Evolutionary conservation across 2,113 vertebrate genomes (phyloP).

Genomic region (Argyrosomus japonicus): DNA sequence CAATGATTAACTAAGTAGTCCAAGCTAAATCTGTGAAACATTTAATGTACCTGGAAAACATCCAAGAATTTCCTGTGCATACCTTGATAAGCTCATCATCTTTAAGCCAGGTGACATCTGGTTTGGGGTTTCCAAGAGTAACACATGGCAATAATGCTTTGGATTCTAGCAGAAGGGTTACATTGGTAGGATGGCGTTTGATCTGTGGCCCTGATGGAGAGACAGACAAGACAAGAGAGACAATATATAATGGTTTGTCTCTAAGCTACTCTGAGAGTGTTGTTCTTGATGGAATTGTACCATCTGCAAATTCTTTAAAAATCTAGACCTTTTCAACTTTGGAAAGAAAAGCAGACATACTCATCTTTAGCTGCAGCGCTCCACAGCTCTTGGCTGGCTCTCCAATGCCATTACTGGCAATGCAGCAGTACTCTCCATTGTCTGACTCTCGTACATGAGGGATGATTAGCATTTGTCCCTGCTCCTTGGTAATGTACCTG

Average conservation of each 20-base stretch:
- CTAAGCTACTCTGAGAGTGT: too few relatives aligned
- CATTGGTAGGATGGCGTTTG: slow-evolving; percentile 91
- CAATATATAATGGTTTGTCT: not conserved
- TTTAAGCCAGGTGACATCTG: slow-evolving; percentile 95
- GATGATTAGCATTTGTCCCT: slow-evolving; percentile 93
- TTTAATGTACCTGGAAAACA: not conserved
- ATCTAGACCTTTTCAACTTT: not conserved
- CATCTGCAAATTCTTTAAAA: not conserved
- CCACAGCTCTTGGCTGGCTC: slow-evolving; percentile 92
- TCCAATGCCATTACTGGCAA: slow-evolving; percentile 91
- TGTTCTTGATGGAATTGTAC: not conserved
- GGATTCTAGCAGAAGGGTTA: slow-evolving; percentile 92
- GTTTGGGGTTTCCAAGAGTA: slow-evolving; percentile 95
- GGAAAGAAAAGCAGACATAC: slow-evolving; percentile 83
- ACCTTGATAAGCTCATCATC: slow-evolving; percentile 92
- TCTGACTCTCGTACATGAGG: slow-evolving; percentile 92
- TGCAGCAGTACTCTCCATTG: slow-evolving; percentile 95
- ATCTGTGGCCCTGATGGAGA: slow-evolving; percentile 92
- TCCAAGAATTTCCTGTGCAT: not conserved
- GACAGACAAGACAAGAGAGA: slow-evolving; percentile 68
- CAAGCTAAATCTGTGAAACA: not conserved
- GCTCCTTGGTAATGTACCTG: slow-evolving; percentile 90
- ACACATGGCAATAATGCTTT: slow-evolving; percentile 96
- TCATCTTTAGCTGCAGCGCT: slow-evolving; percentile 98
- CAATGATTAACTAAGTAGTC: not conserved